Base-by-base conservation (phyloP, 1,140 invertebrate genomes). In the Leptopilina boulardi region DNA sequence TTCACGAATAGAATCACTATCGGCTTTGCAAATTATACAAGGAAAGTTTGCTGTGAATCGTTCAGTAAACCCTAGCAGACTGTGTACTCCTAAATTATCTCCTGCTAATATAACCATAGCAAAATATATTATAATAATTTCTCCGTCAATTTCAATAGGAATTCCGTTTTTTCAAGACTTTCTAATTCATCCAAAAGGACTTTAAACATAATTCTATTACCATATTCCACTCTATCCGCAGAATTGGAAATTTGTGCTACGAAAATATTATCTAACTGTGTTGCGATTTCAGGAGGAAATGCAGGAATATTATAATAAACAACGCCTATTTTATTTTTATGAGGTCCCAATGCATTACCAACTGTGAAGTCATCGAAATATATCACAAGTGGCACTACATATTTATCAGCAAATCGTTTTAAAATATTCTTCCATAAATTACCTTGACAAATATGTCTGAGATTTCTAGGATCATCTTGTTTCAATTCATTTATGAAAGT, bases 11-110 rank as follows among this genome's bases (percentile, higher is more conserved):
- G 8, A 18, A 15, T 56, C 18, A 74, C 11, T 71, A 41, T 47
- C 11, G 4, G 54, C 70, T 75, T 77, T 80, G 70, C 86, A 87
- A 80, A 86, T 80, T 71, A 80, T 54, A 73, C 84, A 88, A 41
- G 76, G 84, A 70, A 73, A 80, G 70, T 76, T 84, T 26, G 75
- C 76, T 6, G 66, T 54, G 77, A 89, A 88, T 51, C 77, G 73
- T 81, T 87, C 83, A 18, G 75, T 42, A 74, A 80, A 74, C 8
- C 80, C 78, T 4, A 59, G 47, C 4, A 78, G 21, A 44, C 76
- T 76, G 44, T 82, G 70, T 15, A 82, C 18, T 8, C 80, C 78
- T 21, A 78, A 74, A 21, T 80, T 80, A n/a, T 82, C 78, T 9
- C 81, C 76, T 34, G 71, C n/a, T n/a, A 80, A 11, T 41, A 76